A percentile compares a stretch with the other conserved stretches of the same genome.
Conservation (phyloP, 1,140 invertebrate species). For the Tigriopus japonicus region DNA sequence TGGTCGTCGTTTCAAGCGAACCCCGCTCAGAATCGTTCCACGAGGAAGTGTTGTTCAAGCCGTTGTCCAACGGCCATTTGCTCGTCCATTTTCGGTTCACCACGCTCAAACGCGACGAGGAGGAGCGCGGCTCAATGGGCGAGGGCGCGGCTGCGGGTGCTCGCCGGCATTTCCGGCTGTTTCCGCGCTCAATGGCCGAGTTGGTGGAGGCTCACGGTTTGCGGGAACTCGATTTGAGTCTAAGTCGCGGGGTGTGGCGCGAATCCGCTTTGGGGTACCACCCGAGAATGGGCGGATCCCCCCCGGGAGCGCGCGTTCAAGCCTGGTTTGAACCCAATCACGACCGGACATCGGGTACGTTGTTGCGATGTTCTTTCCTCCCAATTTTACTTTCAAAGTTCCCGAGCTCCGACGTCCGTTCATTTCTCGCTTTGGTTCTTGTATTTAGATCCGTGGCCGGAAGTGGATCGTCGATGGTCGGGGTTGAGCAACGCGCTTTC, state of each 20-base stretch:
- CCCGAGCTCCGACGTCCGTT: too few species aligned
- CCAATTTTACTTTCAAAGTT: too few species aligned
- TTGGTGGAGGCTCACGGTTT: conserved; percentile 65
- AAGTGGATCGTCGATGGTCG: conserved; percentile 64
- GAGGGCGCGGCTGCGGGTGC: background rate
- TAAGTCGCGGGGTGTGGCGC: conserved; percentile 83
- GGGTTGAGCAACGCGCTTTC: conserved; percentile 70
- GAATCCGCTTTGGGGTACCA: conserved; percentile 80
- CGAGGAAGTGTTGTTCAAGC: background rate
- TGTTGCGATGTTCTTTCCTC: too few species aligned
- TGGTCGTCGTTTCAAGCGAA: too few species aligned
- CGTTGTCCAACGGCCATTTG: background rate
- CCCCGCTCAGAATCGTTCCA: background rate
- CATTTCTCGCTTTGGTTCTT: too few species aligned
- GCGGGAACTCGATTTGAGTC: conserved; percentile 68
- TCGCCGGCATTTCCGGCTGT: background rate
- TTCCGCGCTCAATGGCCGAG: conserved; percentile 45
- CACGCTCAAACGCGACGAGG: background rate
- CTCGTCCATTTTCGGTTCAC: background rate
- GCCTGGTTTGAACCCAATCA: conserved; percentile 78
- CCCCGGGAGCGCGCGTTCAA: conserved; percentile 77
- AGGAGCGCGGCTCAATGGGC: too few species aligned
- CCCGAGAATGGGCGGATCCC: conserved; percentile 49
- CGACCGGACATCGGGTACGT: too few species aligned
- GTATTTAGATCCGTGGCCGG: too few species aligned